Evolutionary conservation across 2,797 vertebrate genomes (phyloP), one percentile per base, ranked within the genome.

Genomic region (Garrulus glandarius): DNA sequence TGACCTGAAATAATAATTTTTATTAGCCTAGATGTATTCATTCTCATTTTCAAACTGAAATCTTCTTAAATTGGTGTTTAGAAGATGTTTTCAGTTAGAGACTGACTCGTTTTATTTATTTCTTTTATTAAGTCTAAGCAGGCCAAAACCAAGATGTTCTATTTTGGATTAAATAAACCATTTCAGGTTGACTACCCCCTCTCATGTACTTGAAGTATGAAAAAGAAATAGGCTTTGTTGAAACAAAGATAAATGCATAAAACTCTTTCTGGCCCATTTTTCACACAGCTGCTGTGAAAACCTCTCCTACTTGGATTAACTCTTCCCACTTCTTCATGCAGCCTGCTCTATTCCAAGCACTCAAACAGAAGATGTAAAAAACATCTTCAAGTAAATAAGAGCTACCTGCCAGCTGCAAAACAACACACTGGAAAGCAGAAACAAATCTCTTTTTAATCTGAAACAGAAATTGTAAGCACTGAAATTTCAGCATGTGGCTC

Each of bases 261-360:
- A 96, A 95, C 82, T 83, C 82, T 88, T 95, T 93, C 72, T 95
- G 94, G 87, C 72, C 92, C 87, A 71, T 94, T 95, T 96, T 97
- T 97, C 79, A 92, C 85, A 71, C 89, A 96, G 89, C 93, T 97
- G 92, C 85, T 78, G 76, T 95, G 76, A 96, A 92, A 95, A 84
- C 63, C 63, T 55, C 79, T 92, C 46, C 36, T 86, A 14, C 65
- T 89, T 81, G 43, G 41, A 85, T 92, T 92, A 96, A 93, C 50
- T 91, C 91, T 96, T 96, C 61, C 65, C 63, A 63, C 39, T 88
- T 95, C 34, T 78, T 89, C 56, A 59, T 3, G 2, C 23, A 47
- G 46, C 13, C 36, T 71, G 36, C 41, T 36, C 23, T 68, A 34
- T 49, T 41, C 68, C 39, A 76, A 86, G 27, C 52, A 59, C 50